Base-by-base conservation (phyloP, 2,888 invertebrate species). In the Thecophora atra region DNA sequence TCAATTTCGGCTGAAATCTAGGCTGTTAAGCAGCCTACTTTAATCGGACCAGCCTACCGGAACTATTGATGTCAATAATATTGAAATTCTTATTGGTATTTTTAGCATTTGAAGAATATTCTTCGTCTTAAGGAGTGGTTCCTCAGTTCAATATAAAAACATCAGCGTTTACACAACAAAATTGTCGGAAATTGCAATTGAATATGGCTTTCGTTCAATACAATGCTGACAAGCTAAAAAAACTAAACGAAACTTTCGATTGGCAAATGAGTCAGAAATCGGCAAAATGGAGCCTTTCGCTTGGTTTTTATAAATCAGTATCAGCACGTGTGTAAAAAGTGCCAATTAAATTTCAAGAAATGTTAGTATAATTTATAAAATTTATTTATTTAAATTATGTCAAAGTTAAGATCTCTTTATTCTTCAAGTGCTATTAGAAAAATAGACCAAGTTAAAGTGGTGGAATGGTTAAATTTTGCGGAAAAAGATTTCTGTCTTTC, bases 311-410 rank as follows among this genome's bases (percentile, higher is more conserved):
- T 81, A 85, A 86, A 85, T 83, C 85, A 83, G 77, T 81, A 79
- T 84, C 84, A 86, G 86, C 86, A 86, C 86, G 86, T 86, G 86
- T 86, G 81, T 83, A 82, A 83, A 84, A 85, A 87, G 87, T 86
- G 87, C 87, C 87, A 87, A 86, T 86, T 81, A 82, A 82, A 81
- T 82, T 80, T 85, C 82, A 77, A 78, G 83, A 84, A 84, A 86
- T 86, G 86, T 86, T 83, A 85, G 86, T 86, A 85, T 84, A 76
- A 75, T 76, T 54, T 52, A 70, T 71, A 67, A 65, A 75, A 75
- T 67, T 70, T 73, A 66, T 70, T 72, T n/a, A 51, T n/a, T 11
- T 74, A 77, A 71, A 24, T 30, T 65, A 72, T 28, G 24, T 15
- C 37, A 76, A 74, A 71, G 70, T 28, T 19, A 63, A 47, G 70